Percentiles rank a stretch among this genome's conserved stretches.
Conservation (phyloP, 2,888 invertebrate genomes). For the Tetanocera ferruginea region DNA sequence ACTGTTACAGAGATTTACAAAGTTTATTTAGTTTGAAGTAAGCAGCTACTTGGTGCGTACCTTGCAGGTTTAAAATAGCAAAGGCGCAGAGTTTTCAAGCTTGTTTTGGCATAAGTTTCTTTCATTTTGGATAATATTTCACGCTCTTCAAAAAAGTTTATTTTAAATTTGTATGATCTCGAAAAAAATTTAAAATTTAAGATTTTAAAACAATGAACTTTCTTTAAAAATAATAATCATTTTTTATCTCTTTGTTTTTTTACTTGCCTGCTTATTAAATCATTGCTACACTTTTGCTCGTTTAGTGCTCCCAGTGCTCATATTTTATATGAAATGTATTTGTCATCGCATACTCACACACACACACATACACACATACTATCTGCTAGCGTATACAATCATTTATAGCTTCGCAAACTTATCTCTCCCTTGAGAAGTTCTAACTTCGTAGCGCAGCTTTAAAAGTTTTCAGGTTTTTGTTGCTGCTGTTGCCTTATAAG, state of each 20-base stretch:
- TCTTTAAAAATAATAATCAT: background rate
- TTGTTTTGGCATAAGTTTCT: background rate
- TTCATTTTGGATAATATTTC: background rate
- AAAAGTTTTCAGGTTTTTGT: background rate
- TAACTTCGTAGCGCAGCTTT: background rate
- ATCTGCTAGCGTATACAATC: background rate
- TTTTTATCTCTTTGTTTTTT: background rate
- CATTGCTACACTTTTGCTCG: conserved; percentile 1
- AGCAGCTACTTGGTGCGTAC: background rate
- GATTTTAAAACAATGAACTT: background rate
- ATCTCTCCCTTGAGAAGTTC: conserved; percentile 10
- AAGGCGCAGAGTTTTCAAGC: background rate
- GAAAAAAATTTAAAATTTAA: background rate
- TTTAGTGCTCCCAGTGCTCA: background rate
- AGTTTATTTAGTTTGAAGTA: background rate
- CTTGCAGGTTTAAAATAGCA: background rate
- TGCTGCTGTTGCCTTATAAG: background rate
- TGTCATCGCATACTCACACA: conserved; percentile 5
- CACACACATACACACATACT: background rate
- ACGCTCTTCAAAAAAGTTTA: background rate
- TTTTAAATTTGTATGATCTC: background rate
- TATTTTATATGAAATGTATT: conserved; percentile 26
- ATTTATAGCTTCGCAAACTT: conserved; percentile 6
- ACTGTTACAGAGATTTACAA: no score
- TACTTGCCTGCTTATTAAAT: background rate